Conservation (phyloP, 2,888 invertebrate genomes). For the Lacanobia wlatinum region DNA sequence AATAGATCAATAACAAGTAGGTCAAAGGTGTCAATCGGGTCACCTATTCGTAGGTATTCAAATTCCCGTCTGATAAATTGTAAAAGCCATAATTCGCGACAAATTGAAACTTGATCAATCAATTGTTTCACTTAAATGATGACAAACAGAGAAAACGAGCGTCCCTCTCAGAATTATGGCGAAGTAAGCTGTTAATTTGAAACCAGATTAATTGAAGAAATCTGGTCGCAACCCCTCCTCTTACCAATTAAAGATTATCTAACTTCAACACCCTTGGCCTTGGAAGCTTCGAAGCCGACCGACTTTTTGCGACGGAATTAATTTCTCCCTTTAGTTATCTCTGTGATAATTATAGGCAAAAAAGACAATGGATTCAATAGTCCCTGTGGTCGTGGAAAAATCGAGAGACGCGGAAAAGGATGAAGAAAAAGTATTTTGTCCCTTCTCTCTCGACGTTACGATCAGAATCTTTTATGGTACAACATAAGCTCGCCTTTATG, state of each 20-base stretch:
- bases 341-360: conserved; percentile 49
- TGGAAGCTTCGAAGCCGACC: conserved; percentile 14
- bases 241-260: conserved; percentile 65
- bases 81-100: neutral
- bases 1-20: neutral
- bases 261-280: conserved; percentile 46
- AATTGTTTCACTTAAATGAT: conserved; percentile 33
- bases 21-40: neutral
- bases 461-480: conserved; percentile 49
- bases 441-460: neutral
- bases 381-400: neutral
- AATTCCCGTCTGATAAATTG: neutral
- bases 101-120: conserved; percentile 15
- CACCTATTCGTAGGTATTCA: no score
- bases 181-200: conserved; percentile 53
- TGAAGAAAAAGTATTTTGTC: conserved; percentile 8
- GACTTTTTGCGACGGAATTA: conserved; percentile 36
- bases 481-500: conserved; percentile 54
- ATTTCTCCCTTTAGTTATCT: conserved; percentile 57
- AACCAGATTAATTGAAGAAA: conserved; percentile 62
- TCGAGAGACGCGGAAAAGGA: neutral
- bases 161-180: conserved; percentile 28
- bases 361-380: conserved; percentile 30
- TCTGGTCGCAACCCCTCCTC: conserved; percentile 40
- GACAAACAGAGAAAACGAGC: conserved; percentile 24